Conservation (phyloP, 2,113 vertebrate species). For the Oncorhynchus keta region DNA sequence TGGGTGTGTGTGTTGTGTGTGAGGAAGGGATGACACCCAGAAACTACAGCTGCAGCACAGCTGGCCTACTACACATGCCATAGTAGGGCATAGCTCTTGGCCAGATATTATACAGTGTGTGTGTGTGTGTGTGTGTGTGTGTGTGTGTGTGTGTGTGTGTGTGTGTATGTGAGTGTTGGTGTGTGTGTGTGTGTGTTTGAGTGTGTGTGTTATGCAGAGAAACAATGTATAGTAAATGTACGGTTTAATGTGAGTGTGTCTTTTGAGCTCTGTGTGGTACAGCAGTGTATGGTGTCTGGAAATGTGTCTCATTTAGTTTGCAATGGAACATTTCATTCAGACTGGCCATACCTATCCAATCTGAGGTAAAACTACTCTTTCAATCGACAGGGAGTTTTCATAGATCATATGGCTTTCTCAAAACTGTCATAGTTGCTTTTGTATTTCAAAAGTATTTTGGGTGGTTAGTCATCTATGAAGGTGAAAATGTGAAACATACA, state of each 20-base stretch:
- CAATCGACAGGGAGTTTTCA: conserved; percentile 10
- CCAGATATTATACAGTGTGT: too few species aligned
- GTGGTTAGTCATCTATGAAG: not conserved
- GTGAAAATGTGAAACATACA: conserved; percentile 11
- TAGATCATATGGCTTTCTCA: conserved; percentile 6
- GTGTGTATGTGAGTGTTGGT: not conserved
- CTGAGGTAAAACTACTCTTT: conserved; percentile 13
- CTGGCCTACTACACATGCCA: not conserved
- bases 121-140: not conserved
- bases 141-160: not conserved
- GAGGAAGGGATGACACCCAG: not conserved
- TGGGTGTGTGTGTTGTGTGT: not conserved
- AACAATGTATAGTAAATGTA: conserved; percentile 26
- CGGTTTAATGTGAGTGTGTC: conserved; percentile 16
- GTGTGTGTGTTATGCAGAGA: conserved; percentile 10
- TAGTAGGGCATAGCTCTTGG: too few species aligned
- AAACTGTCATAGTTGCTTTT: conserved; percentile 14
- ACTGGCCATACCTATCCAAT: conserved; percentile 6
- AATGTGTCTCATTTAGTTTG: conserved; percentile 24
- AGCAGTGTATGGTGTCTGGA: conserved; percentile 23
- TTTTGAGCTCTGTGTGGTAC: conserved; percentile 20
- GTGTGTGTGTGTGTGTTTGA: too few species aligned
- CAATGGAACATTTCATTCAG: conserved; percentile 30
- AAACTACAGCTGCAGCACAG: not conserved
- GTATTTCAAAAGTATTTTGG: conserved; percentile 15